A percentile compares a stretch with the other conserved stretches of the same genome.
Conservation (phyloP, 2,797 vertebrate species). For the Nannoperca australis region DNA sequence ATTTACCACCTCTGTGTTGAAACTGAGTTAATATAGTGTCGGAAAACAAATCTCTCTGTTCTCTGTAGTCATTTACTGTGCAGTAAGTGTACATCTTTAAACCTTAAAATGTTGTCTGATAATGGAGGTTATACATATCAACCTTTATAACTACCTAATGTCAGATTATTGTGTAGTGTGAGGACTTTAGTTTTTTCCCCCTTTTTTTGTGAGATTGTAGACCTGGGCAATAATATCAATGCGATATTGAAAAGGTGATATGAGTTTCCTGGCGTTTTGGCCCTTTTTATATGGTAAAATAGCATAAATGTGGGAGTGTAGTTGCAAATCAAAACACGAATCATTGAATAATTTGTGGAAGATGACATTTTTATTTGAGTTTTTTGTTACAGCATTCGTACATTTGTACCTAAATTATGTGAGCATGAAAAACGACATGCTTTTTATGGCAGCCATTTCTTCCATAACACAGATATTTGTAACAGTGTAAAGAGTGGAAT, state of each 20-base stretch:
- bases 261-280: slow-evolving; percentile 18
- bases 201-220: slow-evolving; percentile 3
- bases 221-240: slow-evolving; percentile 14
- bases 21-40: slow-evolving; percentile 23
- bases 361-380: slow-evolving; percentile 32
- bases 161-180: neutral
- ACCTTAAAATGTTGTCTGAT: slow-evolving; percentile 11
- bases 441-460: slow-evolving; percentile 23
- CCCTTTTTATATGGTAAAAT: slow-evolving; percentile 24
- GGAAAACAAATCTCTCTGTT: slow-evolving; percentile 27
- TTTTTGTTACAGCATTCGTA: slow-evolving; percentile 16
- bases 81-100: slow-evolving; percentile 3
- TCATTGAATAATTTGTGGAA: slow-evolving; percentile 26
- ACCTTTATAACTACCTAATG: neutral
- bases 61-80: slow-evolving; percentile 26
- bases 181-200: too few relatives aligned
- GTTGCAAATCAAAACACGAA: slow-evolving; percentile 38
- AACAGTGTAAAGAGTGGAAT: slow-evolving; percentile 15
- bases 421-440: slow-evolving; percentile 22
- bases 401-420: slow-evolving; percentile 23
- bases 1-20: slow-evolving; percentile 47
- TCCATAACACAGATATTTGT: slow-evolving; percentile 40
- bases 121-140: slow-evolving; percentile 1
- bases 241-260: slow-evolving; percentile 27
- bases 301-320: neutral